These are phyloP conservation scores for Carterocephalus palaemon DNA, from an alignment of 2,888 invertebrate species.

Conservation along the genomic window DNA sequence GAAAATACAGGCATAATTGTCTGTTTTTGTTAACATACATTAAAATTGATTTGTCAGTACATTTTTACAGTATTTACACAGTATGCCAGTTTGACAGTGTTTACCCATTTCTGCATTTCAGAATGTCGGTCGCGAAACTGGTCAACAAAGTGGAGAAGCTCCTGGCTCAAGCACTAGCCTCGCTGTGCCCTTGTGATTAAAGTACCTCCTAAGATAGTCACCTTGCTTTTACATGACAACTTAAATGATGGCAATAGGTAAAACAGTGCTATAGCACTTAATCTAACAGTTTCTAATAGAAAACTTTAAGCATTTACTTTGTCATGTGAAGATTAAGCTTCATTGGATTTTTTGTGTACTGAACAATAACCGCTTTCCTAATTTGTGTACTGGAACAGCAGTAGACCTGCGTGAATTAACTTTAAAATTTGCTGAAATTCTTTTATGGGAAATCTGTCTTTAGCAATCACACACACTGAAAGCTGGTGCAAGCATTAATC, in stretches of 20 bases:
- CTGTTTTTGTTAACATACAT: too few species aligned
- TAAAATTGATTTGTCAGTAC: too few species aligned
- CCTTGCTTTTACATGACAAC: conserved; percentile 59
- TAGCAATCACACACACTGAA: conserved; percentile 54
- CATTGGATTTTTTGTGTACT: conserved; percentile 55
- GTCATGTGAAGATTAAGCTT: conserved; percentile 56
- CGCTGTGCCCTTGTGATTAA: conserved; percentile 71
- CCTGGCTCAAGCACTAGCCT: conserved; percentile 79
- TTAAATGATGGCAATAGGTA: conserved; percentile 42
- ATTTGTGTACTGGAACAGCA: conserved; percentile 52
- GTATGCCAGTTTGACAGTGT: too few species aligned
- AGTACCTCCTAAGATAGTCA: conserved; percentile 50
- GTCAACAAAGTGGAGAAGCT: conserved; percentile 81
- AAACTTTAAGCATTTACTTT: conserved; percentile 45
- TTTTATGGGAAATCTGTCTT: conserved; percentile 60
- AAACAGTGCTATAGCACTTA: conserved; percentile 21
- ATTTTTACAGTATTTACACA: too few species aligned
- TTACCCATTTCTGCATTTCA: conserved; percentile 41
- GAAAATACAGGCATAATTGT: too few species aligned
- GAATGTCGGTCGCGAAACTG: conserved; percentile 76
- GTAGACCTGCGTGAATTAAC: conserved; percentile 45
- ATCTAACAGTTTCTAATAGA: conserved; percentile 26
- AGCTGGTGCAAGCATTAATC: conserved; percentile 64
- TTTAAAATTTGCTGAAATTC: conserved; percentile 49
- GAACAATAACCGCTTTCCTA: conserved; percentile 56